Percentiles rank a stretch among this genome's conserved stretches.
phyloP scores from a whole-genome alignment of 2,113 vertebrate species.

The Smithornis capensis region DNA sequence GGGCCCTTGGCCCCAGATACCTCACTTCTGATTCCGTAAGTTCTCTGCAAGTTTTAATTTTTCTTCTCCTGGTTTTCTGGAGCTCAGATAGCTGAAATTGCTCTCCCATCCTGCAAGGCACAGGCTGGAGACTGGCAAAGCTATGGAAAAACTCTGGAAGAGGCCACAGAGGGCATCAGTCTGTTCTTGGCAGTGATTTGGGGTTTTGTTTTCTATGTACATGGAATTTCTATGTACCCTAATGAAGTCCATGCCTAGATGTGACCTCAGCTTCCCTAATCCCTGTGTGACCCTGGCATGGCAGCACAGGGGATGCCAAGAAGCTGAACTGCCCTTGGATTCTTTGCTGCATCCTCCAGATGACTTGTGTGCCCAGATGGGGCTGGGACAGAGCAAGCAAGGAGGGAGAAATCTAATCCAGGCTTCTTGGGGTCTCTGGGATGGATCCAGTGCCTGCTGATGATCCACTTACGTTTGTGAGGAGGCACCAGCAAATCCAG shows the following conservation, averaged over 20 bases:
- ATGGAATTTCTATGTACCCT: neutral
- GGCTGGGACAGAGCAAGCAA: neutral
- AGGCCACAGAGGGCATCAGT: neutral
- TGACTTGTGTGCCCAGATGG: neutral
- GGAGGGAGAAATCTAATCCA: fast-evolving
- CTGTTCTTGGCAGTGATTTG: neutral
- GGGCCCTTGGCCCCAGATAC: neutral
- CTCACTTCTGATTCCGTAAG: neutral
- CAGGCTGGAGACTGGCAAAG: neutral
- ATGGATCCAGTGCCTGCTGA: neutral
- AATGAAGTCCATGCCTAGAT: neutral
- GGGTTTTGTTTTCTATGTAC: neutral
- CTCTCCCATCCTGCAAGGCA: neutral
- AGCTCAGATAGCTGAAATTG: neutral
- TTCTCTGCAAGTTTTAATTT: neutral
- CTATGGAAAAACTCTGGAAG: neutral
- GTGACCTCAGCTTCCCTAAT: neutral
- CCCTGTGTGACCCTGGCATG: neutral
- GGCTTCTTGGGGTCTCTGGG: neutral
- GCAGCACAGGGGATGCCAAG: neutral
- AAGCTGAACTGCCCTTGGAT: fast-evolving
- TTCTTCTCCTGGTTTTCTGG: neutral
- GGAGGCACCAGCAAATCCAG: slow-evolving; percentile 93
- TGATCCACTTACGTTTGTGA: slow-evolving; percentile 85
- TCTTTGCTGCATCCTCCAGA: neutral